Percentiles rank a stretch among this genome's conserved stretches.
Conservation (phyloP, 2,113 vertebrate species). For the Tragelaphus buxtoni region DNA sequence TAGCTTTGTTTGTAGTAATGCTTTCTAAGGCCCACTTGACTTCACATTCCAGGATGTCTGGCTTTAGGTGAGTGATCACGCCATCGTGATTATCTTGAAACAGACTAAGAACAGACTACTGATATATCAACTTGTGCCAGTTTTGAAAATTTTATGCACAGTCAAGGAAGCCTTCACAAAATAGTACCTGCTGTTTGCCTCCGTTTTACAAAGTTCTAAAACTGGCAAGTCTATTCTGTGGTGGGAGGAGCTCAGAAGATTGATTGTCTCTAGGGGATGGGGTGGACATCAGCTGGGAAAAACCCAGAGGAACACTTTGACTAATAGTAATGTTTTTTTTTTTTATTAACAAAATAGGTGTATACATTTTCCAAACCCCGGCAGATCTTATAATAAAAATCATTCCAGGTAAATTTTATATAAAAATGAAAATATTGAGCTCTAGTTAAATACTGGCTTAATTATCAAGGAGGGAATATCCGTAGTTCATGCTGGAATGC, state of each 20-base stretch:
- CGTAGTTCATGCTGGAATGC: not conserved
- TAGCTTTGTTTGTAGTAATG: too few species aligned
- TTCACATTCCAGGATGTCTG: too few species aligned
- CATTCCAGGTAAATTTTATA: not conserved
- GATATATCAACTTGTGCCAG: not conserved
- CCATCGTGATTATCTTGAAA: too few species aligned
- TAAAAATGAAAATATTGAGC: not conserved
- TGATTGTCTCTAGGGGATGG: accelerated
- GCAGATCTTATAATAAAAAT: not conserved
- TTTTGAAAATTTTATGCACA: not conserved
- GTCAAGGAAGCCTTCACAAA: not conserved
- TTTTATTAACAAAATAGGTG: not conserved
- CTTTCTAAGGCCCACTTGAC: too few species aligned
- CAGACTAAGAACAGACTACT: not conserved
- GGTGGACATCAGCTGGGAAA: not conserved
- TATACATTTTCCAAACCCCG: not conserved
- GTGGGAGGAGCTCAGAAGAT: not conserved
- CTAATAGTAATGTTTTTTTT: not conserved
- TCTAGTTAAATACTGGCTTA: not conserved
- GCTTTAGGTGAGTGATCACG: too few species aligned
- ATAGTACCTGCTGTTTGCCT: accelerated
- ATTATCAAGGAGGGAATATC: not conserved
- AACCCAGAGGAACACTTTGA: not conserved
- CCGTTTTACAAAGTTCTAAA: not conserved
- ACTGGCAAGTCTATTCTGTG: not conserved